Evolutionary conservation across 2,888 invertebrate species (phyloP), one percentile per base, ranked within the genome.

Genomic region (Rotaria socialis): DNA sequence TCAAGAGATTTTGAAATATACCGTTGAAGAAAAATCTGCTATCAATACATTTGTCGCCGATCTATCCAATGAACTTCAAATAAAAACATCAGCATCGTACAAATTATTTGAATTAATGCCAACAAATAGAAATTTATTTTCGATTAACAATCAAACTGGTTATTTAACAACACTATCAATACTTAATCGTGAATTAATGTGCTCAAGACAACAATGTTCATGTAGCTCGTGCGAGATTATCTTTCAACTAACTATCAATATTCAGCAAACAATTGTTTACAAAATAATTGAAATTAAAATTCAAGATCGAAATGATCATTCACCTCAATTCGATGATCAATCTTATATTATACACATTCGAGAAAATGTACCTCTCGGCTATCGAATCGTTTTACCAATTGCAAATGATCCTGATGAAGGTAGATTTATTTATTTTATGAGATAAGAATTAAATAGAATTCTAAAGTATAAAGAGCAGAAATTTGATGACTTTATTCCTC

Each of bases 281-380:
- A 47, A 80, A 47, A 80, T 47, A 47, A 80, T 80, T 22, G 47
- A 80, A 80, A 80, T 80, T 80, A 43, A 47, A 47, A 80, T 80
- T 80, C 14, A 47, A 43, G 80, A 80, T 47, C 47, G 24, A 80
- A 80, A 80, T 80, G 80, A 80, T 80, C 80, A 80, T 80, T 47
- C 80, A 47, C 80, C 80, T 24, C 47, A 4, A 47, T 80, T 80
- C 24, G 47, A 80, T 47, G 47, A 47, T 47, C n/a, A 47, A 80
- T 47, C 80, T 24, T 35, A 67, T 67, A 67, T 41, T 27, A 47
- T 80, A 14, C 11, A 80, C 11, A 80, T 80, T 5, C 47, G 47
- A 47, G 80, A 80, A 80, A 47, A 80, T 80, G 47, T 80, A 10
- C 80, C 80, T 43, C 16, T 80, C 35, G 80, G 80, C 14, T 47